Conservation (phyloP, 2,888 invertebrate species). For the Theodoxus fluviatilis region DNA sequence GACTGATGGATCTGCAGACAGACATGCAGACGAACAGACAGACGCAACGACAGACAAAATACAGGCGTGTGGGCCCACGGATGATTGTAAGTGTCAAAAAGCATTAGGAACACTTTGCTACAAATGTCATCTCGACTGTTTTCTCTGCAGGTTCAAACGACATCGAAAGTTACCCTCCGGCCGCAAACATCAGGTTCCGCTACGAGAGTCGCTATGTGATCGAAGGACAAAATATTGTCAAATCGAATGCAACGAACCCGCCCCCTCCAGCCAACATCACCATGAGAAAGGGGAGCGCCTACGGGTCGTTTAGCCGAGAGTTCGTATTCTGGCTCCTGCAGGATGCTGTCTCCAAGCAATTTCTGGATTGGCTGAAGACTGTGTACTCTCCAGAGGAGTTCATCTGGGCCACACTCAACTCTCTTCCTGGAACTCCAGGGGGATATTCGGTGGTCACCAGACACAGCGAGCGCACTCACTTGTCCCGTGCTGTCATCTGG, state of each 20-base stretch:
- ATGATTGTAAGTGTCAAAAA: too few species aligned
- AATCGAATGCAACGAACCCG: conserved; percentile 34
- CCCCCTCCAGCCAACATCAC: conserved; percentile 35
- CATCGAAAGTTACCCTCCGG: too few species aligned
- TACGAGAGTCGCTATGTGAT: too few species aligned
- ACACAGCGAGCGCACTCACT: conserved; percentile 36
- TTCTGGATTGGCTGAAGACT: conserved; percentile 55
- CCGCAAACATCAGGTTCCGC: conserved; percentile 33
- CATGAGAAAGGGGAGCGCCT: conserved; percentile 55
- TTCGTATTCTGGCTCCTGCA: conserved; percentile 54
- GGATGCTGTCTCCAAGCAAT: conserved; percentile 40
- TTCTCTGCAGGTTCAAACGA: too few species aligned
- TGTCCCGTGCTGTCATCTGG: conserved; percentile 46
- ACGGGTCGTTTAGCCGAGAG: conserved; percentile 49
- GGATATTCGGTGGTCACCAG: conserved; percentile 42
- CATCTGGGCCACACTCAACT: conserved; percentile 58
- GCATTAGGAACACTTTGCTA: too few species aligned
- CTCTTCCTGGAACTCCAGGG: conserved; percentile 47
- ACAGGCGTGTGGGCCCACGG: too few species aligned
- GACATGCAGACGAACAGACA: too few species aligned
- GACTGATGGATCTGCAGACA: too few species aligned
- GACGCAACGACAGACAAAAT: too few species aligned
- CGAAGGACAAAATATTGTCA: conserved; percentile 27
- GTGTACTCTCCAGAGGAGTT: conserved; percentile 60
- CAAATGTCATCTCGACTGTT: too few species aligned